Base-by-base conservation (phyloP, 2,888 invertebrate genomes). In the Camponotus fellah region DNA sequence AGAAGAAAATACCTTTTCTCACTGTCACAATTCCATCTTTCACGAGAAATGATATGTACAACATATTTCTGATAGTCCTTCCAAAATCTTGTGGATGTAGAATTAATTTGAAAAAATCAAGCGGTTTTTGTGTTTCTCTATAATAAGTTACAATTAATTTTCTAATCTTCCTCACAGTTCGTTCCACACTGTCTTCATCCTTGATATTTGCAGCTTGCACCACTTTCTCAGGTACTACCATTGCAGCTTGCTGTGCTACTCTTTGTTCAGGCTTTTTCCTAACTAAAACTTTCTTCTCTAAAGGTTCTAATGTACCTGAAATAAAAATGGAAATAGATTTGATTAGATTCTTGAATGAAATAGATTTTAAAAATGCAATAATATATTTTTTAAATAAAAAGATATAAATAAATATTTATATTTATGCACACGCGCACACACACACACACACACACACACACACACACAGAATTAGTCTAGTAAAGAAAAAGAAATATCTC, bases 21-120 rank as follows among this genome's bases (percentile, higher is more conserved):
- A 97, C 93, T 66, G 95, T 93, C 0, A 96, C 93, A 82, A 94
- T 93, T 0, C 96, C 96, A 90, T 97, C 96, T 71, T 96, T 93
- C 0, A 96, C 95, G 4, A 97, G 95, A 94, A 97, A 97, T 0
- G 97, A 96, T n/a, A 96, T 95, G 89, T 97, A 95, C 94, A 97
- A 96, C 62, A 97, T 95, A 91, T 97, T 97, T 95, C 97, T 96
- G 0, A 97, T 95, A 43, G 96, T 96, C 76, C 95, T 94, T 1
- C 95, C 94, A 95, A 96, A 97, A 94, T 96, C 95, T 46, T 92
- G 91, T 0, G 96, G 96, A 93, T 97, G 96, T 83, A 97, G 92
- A 26, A 96, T 96, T 12, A 96, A 92, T 90, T 96, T 95, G 94
- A 96, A 97, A 93, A 96, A 97, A 89, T 95, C 95, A 4, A 97